These are phyloP conservation scores for Therioaphis trifolii DNA, from an alignment of 2,888 invertebrate genomes.

Conservation along the genomic window DNA sequence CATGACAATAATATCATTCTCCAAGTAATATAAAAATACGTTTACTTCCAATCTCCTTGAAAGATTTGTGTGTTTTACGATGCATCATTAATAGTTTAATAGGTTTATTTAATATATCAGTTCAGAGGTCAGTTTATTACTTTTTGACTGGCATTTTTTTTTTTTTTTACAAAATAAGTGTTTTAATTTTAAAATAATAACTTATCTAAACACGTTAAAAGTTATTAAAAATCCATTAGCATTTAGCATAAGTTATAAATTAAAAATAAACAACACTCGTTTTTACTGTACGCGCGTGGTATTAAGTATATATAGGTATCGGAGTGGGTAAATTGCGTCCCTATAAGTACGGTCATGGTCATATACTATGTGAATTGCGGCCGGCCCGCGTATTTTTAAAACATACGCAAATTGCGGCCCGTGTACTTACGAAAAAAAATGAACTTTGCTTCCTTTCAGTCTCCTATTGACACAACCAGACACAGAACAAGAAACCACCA, in stretches of 20 bases:
- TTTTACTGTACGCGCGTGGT: not conserved
- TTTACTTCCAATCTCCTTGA: too few species aligned
- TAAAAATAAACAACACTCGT: conserved; percentile 28
- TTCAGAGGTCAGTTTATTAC: conserved; percentile 12
- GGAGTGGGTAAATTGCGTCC: too few species aligned
- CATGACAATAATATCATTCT: too few species aligned
- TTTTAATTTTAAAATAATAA: conserved; percentile 7
- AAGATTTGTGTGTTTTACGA: conserved; percentile 1
- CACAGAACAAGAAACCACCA: too few species aligned
- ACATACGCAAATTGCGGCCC: too few species aligned
- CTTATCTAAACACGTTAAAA: conserved; percentile 31
- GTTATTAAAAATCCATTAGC: conserved; percentile 49
- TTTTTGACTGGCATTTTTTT: not conserved
- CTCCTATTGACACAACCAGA: too few species aligned
- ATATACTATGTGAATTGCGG: too few species aligned
- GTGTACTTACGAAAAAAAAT: too few species aligned
- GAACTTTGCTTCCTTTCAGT: too few species aligned
- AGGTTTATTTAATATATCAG: not conserved
- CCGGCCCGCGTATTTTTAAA: too few species aligned
- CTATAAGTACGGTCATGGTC: too few species aligned
- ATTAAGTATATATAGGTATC: not conserved
- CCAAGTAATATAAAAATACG: too few species aligned
- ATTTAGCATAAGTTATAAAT: conserved; percentile 41
- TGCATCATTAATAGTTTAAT: not conserved
- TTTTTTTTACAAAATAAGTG: conserved; percentile 18